Conservation (phyloP, 30 jellyfish, hydroid and myxozoan genomes). For the Aurelia coerulea region DNA sequence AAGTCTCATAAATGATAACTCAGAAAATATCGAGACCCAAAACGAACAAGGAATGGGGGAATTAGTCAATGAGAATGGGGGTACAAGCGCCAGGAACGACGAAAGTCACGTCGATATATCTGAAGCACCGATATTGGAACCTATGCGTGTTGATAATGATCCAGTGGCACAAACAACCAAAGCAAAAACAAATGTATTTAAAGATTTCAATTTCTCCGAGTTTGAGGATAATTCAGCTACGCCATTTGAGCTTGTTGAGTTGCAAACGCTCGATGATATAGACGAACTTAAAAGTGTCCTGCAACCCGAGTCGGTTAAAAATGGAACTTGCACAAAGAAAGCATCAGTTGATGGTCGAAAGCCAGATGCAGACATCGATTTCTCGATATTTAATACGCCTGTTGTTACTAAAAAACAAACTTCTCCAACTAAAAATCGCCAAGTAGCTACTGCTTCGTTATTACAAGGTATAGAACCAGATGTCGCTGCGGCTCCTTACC, state of each 20-base stretch:
- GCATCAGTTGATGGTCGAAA: background rate
- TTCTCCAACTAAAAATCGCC: background rate
- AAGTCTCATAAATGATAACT: background rate
- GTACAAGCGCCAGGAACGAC: background rate
- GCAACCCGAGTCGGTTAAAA: constrained; percentile 72
- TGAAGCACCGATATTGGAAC: constrained; percentile 65
- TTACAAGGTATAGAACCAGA: constrained; percentile 46
- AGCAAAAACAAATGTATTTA: background rate
- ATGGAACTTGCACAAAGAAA: background rate
- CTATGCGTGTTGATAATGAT: constrained; percentile 12
- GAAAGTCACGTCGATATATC: background rate
- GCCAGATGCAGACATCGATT: constrained; percentile 55
- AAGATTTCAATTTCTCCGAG: constrained; percentile 74
- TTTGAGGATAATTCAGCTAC: constrained; percentile 84
- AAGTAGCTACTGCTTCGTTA: constrained; percentile 59
- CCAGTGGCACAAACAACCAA: background rate
- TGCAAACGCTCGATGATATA: constrained; percentile 85
- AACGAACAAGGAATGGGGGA: background rate
- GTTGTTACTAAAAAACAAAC: background rate
- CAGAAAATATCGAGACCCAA: background rate
- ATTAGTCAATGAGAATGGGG: background rate
- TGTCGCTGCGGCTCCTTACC: too few species aligned
- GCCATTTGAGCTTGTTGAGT: constrained; percentile 96
- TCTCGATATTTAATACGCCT: constrained; percentile 46
- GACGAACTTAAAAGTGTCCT: constrained; percentile 87